Base-by-base conservation (phyloP, 2,797 vertebrate species). In the Hephaestus fuliginosus region DNA sequence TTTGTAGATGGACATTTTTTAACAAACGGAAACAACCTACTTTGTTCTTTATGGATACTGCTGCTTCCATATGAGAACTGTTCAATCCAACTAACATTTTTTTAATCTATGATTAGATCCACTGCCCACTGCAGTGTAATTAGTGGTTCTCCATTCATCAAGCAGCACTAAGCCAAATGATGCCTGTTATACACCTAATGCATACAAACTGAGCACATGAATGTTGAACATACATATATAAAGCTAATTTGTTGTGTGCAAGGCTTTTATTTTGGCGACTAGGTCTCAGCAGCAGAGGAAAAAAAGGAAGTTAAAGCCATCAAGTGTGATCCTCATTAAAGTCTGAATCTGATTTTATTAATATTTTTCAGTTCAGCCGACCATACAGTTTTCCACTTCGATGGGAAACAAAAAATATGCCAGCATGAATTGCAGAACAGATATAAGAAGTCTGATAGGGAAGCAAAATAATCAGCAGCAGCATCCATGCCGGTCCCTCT, bases 131-230 rank as follows among this genome's bases (percentile, higher is more conserved):
- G 7, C 67, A 46, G 15, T 46, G 28, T 81, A 81, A 86, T 82
- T 82, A 72, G 48, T 39, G 43, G 48, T 62, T 83, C 58, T 70
- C 49, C 46, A 43, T 60, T 66, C 14, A 69, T 55, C 11, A 28
- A 64, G 56, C 61, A 64, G 48, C 52, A 62, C 33, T 44, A 78
- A 78, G 52, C 44, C 13, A 20, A 39, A 64, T 58, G 66, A 39
- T 7, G 55, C 15, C 76, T 43, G 83, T 88, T 81, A 75, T 48
- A 67, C 62, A 74, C 62, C 65, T 67, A 71, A 76, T 52, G 60
- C 36, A 70, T 70, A 64, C 57, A 80, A 39, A 76, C 44, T 30
- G 14, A 61, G 70, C 20, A 17, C 43, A 67, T 22, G 30, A 43
- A 51, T 74, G 39, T 60, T 68, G 44, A 75, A 69, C 53, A 68